Evolutionary conservation across 2,888 invertebrate genomes (phyloP), one percentile per base, ranked within the genome.

Genomic region (Dynastes tityus): DNA sequence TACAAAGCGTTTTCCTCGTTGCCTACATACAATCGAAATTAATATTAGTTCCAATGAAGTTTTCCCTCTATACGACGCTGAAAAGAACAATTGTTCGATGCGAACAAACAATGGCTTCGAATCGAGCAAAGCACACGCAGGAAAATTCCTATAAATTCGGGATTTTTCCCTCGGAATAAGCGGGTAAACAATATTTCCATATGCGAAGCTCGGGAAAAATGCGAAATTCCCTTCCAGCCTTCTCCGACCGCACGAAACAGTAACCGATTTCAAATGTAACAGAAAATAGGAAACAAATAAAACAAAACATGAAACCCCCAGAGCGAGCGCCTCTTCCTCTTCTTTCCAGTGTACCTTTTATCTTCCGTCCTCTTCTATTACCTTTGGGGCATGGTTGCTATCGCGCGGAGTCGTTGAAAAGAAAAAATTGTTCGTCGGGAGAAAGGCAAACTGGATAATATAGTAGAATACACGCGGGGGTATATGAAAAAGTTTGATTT

Each of bases 221-320:
- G 73, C 64, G 67, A 74, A 67, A 58, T 68, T 68, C 67, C 51
- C 29, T 40, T 9, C 71, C n/a, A 37, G 32, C 3, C 6, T 16
- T 6, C 13, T n/a, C 70, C 75, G 67, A 67, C 74, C 71, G 58
- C 58, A 70, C 70, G 61, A 68, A 73, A 82, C 80, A 78, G 82
- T 82, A 83, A 83, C 83, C 82, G 82, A 81, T 80, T 82, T 82
- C 81, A 81, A 81, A 82, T 83, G 83, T 83, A 83, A 83, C 81
- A 65, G 80, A 76, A 81, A 82, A 82, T 79, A 77, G 81, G 81
- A 82, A 83, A 82, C 83, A 83, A 84, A 84, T 83, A 84, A 83
- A 83, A 81, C 76, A 65, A 79, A 76, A 73, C 64, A 76, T 45
- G 73, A 73, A 73, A 73, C 73, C 73, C 53, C 32, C 11, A 16